Evolutionary conservation across 2,113 vertebrate species (phyloP).

Genomic region (Mirounga angustirostris): DNA sequence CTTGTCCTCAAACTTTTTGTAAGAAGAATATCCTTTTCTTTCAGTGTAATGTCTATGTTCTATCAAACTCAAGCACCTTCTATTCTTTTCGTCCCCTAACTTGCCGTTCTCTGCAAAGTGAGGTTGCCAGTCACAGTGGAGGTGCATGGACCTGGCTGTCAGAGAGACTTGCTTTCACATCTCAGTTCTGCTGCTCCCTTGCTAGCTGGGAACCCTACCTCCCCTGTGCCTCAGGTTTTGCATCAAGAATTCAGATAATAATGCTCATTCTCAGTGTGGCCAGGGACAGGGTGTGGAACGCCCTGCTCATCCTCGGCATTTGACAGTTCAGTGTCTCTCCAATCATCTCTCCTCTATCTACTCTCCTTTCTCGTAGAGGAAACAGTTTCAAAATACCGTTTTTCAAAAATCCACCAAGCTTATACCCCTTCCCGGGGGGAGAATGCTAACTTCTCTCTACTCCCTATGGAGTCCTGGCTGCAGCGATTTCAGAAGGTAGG

Average conservation of each 20-base stretch:
- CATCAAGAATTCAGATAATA: neutral
- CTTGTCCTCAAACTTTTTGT: neutral
- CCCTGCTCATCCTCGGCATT: neutral
- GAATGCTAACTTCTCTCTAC: neutral
- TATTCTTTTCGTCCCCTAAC: neutral
- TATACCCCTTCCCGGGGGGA: neutral
- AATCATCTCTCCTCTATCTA: neutral
- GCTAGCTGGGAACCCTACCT: neutral
- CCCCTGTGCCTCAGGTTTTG: neutral
- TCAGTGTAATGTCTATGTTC: neutral
- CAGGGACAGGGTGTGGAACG: neutral
- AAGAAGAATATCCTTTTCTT: slow-evolving; percentile 32
- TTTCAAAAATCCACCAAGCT: neutral
- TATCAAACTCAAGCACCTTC: neutral
- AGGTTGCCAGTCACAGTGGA: neutral
- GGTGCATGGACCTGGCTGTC: neutral
- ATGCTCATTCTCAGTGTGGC: neutral
- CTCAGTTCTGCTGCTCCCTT: neutral
- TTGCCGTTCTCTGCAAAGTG: neutral
- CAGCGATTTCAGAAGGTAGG: neutral
- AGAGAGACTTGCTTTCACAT: neutral
- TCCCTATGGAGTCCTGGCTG: no score
- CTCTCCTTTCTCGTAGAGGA: slow-evolving; percentile 3
- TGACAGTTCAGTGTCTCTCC: accelerated
- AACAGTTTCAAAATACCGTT: neutral